Percentiles rank a stretch among this genome's conserved stretches.
phyloP scores from a whole-genome alignment of 92 coral and sea anemone species.

The Scolanthus callimorphus region DNA sequence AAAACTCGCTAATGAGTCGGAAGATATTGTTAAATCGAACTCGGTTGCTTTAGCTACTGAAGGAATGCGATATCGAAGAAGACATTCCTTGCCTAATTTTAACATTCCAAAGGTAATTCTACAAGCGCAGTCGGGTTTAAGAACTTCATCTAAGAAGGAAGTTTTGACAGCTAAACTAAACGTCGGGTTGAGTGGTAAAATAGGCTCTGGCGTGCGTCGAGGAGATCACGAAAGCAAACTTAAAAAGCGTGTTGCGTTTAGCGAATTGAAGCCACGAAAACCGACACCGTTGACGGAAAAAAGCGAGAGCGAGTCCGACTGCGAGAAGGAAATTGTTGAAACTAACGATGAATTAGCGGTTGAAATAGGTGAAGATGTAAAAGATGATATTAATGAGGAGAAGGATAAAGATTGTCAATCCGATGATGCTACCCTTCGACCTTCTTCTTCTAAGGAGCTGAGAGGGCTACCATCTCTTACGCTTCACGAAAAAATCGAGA shows the following conservation, averaged over 20 bases:
- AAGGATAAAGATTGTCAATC: neutral
- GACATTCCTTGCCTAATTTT: conserved; percentile 29
- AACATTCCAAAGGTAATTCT: no score
- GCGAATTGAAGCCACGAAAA: neutral
- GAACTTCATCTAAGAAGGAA: no score
- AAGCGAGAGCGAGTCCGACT: neutral
- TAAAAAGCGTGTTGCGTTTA: neutral
- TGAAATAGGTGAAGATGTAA: conserved; percentile 1
- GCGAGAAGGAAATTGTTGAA: conserved; percentile 1
- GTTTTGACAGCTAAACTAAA: no score
- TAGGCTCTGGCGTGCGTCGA: no score
- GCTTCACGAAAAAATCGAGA: conserved; percentile 40
- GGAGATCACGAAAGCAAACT: no score
- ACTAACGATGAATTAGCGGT: neutral
- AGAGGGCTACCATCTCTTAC: conserved; percentile 26
- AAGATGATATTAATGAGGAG: conserved; percentile 3
- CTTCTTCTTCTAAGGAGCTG: conserved; percentile 23
- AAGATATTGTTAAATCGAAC: no score
- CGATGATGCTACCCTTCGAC: neutral
- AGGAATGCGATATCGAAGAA: conserved; percentile 2
- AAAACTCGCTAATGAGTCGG: no score
- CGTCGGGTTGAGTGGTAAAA: no score
- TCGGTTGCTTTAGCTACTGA: no score
- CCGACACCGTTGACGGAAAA: conserved; percentile 8
- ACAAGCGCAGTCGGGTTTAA: no score